A percentile compares a stretch with the other conserved stretches of the same genome.
Evolutionary conservation across 2,113 vertebrate genomes (phyloP).

Genomic region (Athene noctua): DNA sequence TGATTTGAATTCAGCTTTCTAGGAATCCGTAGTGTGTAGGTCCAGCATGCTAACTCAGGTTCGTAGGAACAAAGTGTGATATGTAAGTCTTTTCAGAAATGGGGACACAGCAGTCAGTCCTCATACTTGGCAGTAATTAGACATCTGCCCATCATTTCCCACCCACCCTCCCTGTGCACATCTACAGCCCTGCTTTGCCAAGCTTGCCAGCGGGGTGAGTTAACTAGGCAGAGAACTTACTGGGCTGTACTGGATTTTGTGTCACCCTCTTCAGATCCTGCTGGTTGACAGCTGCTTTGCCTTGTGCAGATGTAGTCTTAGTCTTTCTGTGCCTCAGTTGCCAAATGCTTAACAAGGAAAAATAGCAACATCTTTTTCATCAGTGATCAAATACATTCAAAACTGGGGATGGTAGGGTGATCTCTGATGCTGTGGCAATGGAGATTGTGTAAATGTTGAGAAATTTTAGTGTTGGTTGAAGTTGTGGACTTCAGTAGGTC

Average conservation of each 20-base stretch:
- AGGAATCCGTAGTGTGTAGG: rapidly evolving
- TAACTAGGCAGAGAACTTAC: background rate
- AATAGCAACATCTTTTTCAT: background rate
- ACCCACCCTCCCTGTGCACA: background rate
- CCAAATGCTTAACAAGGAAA: background rate
- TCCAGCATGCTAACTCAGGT: background rate
- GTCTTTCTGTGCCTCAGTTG: background rate
- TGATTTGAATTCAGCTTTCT: background rate
- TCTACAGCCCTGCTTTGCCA: background rate
- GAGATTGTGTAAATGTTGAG: background rate
- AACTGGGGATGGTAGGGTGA: background rate
- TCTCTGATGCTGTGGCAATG: background rate
- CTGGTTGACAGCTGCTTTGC: background rate
- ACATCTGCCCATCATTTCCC: background rate
- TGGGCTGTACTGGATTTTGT: background rate
- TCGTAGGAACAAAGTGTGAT: background rate
- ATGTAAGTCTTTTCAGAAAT: background rate
- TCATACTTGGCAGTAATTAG: background rate
- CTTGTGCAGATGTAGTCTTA: background rate
- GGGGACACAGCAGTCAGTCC: background rate
- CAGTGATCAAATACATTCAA: background rate
- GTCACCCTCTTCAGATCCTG: background rate
- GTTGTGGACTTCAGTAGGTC: background rate
- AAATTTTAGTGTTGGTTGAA: background rate
- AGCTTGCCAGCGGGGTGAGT: background rate